Conservation (phyloP, 2,113 vertebrate species). For the Albula glossodonta region DNA sequence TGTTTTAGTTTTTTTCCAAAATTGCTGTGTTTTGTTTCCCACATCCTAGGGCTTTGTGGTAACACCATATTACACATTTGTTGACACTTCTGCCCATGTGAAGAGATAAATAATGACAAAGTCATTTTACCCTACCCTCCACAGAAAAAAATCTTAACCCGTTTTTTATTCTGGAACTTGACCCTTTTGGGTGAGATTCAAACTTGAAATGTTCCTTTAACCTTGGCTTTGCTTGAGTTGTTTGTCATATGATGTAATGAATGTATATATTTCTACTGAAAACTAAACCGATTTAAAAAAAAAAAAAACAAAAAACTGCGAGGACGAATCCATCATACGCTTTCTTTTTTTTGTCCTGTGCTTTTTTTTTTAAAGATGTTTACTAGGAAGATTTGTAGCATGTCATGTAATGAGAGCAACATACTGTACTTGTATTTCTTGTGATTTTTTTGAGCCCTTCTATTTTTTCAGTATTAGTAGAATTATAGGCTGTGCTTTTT, state of each 20-base stretch:
- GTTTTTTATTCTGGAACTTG: conserved; percentile 4
- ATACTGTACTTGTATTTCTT: conserved; percentile 66
- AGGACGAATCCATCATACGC: conserved; percentile 8
- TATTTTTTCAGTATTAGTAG: conserved; percentile 74
- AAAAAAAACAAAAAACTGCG: conserved; percentile 4
- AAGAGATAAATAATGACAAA: neutral
- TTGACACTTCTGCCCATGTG: neutral
- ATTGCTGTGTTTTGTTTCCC: neutral
- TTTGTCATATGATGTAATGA: conserved; percentile 62
- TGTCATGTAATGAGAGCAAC: conserved; percentile 32
- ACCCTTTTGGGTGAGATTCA: conserved; percentile 40
- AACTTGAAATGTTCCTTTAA: conserved; percentile 69
- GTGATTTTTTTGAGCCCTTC: conserved; percentile 59
- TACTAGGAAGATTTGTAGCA: neutral
- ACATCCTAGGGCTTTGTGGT: neutral
- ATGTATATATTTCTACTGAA: conserved; percentile 69
- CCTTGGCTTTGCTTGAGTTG: conserved; percentile 65
- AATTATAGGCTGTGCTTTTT: conserved; percentile 61
- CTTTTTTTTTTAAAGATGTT: conserved; percentile 15
- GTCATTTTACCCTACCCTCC: neutral
- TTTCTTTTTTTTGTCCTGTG: neutral
- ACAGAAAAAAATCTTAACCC: neutral
- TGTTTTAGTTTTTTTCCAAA: neutral
- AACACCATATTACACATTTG: neutral
- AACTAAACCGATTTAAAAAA: conserved; percentile 2